These are phyloP conservation scores for Eugnorisma glareosa DNA, from an alignment of 2,888 invertebrate species.

Conservation along the genomic window DNA sequence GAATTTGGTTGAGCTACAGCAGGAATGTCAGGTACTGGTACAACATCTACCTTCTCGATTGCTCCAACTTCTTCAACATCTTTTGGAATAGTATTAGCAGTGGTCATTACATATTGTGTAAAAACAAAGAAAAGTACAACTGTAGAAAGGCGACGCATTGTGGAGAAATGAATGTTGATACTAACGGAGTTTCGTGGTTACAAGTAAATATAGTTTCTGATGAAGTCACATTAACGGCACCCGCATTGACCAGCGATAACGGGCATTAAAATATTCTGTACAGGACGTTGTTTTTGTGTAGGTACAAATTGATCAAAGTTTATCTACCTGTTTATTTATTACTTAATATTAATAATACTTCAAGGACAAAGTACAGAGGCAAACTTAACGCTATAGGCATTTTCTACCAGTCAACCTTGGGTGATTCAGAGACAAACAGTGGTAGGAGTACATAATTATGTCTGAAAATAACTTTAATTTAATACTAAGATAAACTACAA, in stretches of 20 bases:
- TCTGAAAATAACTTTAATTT: no score
- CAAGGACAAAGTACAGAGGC: no score
- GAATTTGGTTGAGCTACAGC: constrained; percentile 27
- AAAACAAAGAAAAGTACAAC: constrained; percentile 40
- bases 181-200: constrained; percentile 37
- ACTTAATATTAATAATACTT: no score
- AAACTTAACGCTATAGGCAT: no score
- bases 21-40: constrained; percentile 15
- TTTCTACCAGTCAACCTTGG: no score
- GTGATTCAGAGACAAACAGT: no score
- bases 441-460: no score
- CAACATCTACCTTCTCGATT: constrained; percentile 38
- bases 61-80: constrained; percentile 13
- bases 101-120: constrained; percentile 19
- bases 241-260: constrained; percentile 62
- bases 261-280: constrained; percentile 49
- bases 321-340: no score
- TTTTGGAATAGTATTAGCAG: constrained; percentile 35
- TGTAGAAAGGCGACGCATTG: constrained; percentile 50
- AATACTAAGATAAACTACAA: no score
- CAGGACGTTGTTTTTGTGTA: constrained; percentile 54
- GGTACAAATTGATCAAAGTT: constrained; percentile 3
- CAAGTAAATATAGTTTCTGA: constrained; percentile 55
- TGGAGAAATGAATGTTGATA: constrained; percentile 46
- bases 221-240: constrained; percentile 54